Percentiles rank a stretch among this genome's conserved stretches.
Conservation (phyloP, 2,797 vertebrate genomes). For the Agapornis canus region DNA sequence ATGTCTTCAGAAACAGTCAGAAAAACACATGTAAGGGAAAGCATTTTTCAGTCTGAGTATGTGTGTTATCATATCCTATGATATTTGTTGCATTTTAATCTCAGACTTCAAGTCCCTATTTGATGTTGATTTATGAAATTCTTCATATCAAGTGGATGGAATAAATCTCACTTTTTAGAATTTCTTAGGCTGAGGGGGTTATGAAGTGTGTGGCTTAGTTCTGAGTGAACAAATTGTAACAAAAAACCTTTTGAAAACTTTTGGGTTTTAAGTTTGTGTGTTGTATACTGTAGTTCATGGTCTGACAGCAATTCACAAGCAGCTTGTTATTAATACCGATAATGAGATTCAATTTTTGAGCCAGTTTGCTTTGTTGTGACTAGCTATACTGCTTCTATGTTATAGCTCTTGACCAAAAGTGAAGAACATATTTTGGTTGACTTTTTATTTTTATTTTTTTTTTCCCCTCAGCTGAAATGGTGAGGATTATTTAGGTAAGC, state of each 20-base stretch:
- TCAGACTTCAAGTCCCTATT: background rate
- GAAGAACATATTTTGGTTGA: background rate
- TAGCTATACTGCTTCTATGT: background rate
- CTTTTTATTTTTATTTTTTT: fast-evolving
- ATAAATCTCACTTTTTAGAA: background rate
- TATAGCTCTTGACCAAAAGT: background rate
- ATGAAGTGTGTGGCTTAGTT: background rate
- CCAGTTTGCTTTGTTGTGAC: background rate
- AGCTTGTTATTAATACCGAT: background rate
- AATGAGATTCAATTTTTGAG: background rate
- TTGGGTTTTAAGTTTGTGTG: background rate
- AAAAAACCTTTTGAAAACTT: background rate
- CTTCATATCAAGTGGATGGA: background rate
- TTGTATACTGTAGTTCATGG: background rate
- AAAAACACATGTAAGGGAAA: slow-evolving; percentile 11
- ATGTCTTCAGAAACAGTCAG: background rate
- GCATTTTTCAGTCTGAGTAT: background rate
- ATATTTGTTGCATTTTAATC: slow-evolving; percentile 11
- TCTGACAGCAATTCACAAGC: background rate
- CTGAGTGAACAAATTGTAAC: background rate
- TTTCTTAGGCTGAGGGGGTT: background rate
- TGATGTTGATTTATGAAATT: background rate
- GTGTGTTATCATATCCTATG: background rate
- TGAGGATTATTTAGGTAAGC: slow-evolving; percentile 10
- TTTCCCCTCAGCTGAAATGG: background rate